Base-by-base conservation (phyloP, 92 coral and sea anemone species). In the Ricordea florida region DNA sequence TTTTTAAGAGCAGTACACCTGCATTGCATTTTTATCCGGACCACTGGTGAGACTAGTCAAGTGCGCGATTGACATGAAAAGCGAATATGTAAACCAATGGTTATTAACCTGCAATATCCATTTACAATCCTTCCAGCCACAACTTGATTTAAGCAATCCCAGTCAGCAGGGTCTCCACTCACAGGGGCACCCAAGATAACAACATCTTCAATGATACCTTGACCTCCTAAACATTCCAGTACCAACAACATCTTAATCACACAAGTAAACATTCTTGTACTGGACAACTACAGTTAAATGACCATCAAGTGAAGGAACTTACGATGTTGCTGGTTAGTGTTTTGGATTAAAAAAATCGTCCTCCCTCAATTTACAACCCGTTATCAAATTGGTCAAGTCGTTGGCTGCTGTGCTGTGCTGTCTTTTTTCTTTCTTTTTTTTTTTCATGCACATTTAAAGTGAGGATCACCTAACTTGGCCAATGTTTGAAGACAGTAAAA, bases 101-200 rank as follows among this genome's bases (percentile, higher is more conserved):
- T 1, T 43, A 57, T 43, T 5, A 35, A 88, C 90, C 78, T 73
- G 62, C 92, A 89, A 44, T 90, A 93, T 3, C 98, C 94, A 51
- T 93, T 93, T 1, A 89, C 67, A 27, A 93, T 43, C 41, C 80
- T 70, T 23, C 98, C 98, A 44, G 92, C 94, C 2, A 93, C 90
- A 79, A 93, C 88, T 25, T 72, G 81, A 30, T 78, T 68, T 35
- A 82, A 66, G 15, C 37, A 34, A 37, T 72, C 32, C 98, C 98
- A 93, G 36, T 86, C 80, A 0, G 34, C 29, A 13, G 67, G 66
- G 5, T 90, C 74, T 30, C 87, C 98, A 57, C 89, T 86, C 22
- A 93, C 96, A n/a, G 98, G 98, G 3, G 96, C 93, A 24, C 98
- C 98, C 31, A 93, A 85, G 29, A 93, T 21, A 36, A 93, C 77